Evolutionary conservation across 2,113 vertebrate species (phyloP), one percentile per base, ranked within the genome.

Genomic region (Melanerpes aurifrons): DNA sequence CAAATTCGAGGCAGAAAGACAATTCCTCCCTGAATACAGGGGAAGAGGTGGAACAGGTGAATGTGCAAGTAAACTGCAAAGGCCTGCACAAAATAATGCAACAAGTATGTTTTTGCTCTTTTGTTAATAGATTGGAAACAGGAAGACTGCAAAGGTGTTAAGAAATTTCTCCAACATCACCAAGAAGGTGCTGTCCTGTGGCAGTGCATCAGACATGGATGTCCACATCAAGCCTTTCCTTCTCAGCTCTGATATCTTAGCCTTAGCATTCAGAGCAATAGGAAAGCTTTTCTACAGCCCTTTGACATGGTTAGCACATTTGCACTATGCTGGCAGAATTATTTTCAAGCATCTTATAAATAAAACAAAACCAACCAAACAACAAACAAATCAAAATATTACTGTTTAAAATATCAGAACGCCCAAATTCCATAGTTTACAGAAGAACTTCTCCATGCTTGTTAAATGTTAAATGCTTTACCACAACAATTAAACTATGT

Each of bases 401-500:
- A 58, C n/a, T 32, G 10, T 24, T 85, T 59, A 16, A 88, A 40
- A 69, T 70, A 62, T 35, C 68, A 76, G 21, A 74, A 47, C 4
- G 8, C 19, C 12, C 2, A 66, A 94, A 92, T n/a, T 75, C 62
- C 43, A 59, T 61, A 20, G 72, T 71, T 68, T 86, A 48, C 22
- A n/a, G 62, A 82, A 80, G 72, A 91, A 40, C 9, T 2, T 74
- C 77, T 87, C 32, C 63, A 45, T 69, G 59, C 56, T 77, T 90
- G 28, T 84, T 63, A 74, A 83, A 73, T 77, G 32, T 69, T 92
- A 93, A 81, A 84, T 82, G 50, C 71, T 83, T 92, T 48, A n/a
- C 63, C 29, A 68, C 0, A 2, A 66, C 72, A 95, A 85, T 87
- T 91, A 93, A 93, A 81, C 40, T 37, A 61, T 69, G 91, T 72